These are phyloP conservation scores for Agrochola litura DNA, from an alignment of 2,888 invertebrate genomes.

Conservation along the genomic window DNA sequence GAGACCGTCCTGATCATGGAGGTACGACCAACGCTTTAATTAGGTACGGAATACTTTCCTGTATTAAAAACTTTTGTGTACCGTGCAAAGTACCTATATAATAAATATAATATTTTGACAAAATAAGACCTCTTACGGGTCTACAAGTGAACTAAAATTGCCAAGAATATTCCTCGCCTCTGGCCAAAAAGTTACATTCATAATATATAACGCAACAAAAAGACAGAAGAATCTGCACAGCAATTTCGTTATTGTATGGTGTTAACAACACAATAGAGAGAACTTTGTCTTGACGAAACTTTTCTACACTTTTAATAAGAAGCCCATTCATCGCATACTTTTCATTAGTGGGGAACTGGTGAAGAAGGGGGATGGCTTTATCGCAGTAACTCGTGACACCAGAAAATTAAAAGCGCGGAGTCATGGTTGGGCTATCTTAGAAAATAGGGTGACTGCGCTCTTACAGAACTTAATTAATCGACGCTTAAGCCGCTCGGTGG, in stretches of 20 bases:
- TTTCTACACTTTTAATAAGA: slow-evolving; percentile 87
- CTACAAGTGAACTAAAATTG: neutral
- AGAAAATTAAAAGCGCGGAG: slow-evolving; percentile 88
- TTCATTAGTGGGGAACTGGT: slow-evolving; percentile 78
- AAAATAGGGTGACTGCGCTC: slow-evolving; percentile 85
- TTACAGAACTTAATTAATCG: slow-evolving; percentile 88
- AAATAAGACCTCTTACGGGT: neutral
- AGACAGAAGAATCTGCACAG: slow-evolving; percentile 63
- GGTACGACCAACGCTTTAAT: slow-evolving; percentile 51
- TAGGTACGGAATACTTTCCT: slow-evolving; percentile 26
- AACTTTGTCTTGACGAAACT: slow-evolving; percentile 84
- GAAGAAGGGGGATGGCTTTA: slow-evolving; percentile 80
- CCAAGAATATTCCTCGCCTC: slow-evolving; percentile 12
- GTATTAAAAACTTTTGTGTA: slow-evolving; percentile 5
- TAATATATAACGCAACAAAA: slow-evolving; percentile 49
- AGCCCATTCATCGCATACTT: slow-evolving; percentile 87
- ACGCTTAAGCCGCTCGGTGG: slow-evolving; percentile 73
- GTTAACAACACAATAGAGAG: slow-evolving; percentile 77
- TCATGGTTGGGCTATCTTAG: slow-evolving; percentile 86
- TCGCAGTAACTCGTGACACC: slow-evolving; percentile 87
- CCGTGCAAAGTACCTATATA: neutral
- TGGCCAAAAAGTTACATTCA: slow-evolving; percentile 18
- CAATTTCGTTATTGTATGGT: slow-evolving; percentile 73
- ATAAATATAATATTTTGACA: neutral
- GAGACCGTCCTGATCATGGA: slow-evolving; percentile 71